Evolutionary conservation across 2,888 invertebrate genomes (phyloP).

Genomic region (Aricia artaxerxes): DNA sequence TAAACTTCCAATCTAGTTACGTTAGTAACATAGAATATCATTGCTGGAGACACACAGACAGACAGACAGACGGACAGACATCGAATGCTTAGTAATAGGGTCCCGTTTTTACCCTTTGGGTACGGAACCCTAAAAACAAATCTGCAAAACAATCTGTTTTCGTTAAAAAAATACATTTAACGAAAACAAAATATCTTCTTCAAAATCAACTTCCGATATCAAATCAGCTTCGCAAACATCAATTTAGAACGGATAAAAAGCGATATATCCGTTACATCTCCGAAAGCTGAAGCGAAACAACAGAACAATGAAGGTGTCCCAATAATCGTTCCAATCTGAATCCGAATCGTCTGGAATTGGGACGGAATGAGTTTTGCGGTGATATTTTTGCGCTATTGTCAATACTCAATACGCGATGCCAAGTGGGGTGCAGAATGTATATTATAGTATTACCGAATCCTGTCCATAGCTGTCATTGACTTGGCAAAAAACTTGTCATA

Average conservation of each 20-base stretch:
- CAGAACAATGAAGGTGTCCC: constrained; percentile 60
- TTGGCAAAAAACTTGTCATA: too few species aligned
- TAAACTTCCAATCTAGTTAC: too few species aligned
- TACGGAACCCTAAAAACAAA: too few species aligned
- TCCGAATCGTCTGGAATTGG: constrained; percentile 58
- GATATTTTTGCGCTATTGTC: constrained; percentile 44
- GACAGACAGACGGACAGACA: too few species aligned
- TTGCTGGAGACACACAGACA: too few species aligned
- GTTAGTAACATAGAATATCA: too few species aligned
- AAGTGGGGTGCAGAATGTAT: constrained; percentile 27
- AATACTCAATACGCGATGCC: constrained; percentile 45
- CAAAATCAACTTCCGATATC: neutral
- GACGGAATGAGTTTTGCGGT: constrained; percentile 48
- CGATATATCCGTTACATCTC: constrained; percentile 22
- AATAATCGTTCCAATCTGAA: constrained; percentile 60
- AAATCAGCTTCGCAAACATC: constrained; percentile 19
- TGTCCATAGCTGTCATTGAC: too few species aligned
- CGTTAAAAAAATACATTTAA: neutral
- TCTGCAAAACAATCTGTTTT: too few species aligned
- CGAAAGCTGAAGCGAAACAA: constrained; percentile 50
- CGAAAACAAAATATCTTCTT: neutral
- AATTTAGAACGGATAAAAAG: constrained; percentile 12
- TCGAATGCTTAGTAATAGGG: too few species aligned
- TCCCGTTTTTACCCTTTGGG: too few species aligned
- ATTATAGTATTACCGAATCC: too few species aligned